Conservation (phyloP, 2,113 vertebrate species). For the Charadrius vociferus region DNA sequence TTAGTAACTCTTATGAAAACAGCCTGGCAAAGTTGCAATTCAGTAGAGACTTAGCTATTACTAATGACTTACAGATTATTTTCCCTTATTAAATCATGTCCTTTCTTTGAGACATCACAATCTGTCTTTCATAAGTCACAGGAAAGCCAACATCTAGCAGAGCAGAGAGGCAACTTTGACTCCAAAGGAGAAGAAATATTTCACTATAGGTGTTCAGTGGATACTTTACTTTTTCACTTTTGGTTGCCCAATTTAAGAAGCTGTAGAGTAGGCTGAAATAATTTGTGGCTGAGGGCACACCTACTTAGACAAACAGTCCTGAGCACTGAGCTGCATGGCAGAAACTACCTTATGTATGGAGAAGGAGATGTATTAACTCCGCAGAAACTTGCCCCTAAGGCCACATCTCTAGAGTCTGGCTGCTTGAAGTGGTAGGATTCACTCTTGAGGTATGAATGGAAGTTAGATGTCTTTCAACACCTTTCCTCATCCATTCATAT, state of each 20-base stretch:
- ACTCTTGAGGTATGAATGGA: neutral
- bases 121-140: neutral
- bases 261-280: neutral
- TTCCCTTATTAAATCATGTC: neutral
- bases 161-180: neutral
- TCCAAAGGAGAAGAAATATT: neutral
- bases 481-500: neutral
- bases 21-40: neutral
- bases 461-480: neutral
- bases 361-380: neutral
- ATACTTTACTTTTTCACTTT: neutral
- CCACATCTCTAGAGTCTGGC: neutral
- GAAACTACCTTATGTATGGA: neutral
- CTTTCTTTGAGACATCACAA: neutral
- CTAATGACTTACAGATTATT: neutral
- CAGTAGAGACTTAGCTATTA: neutral
- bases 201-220: neutral
- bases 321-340: neutral
- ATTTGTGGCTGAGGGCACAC: neutral
- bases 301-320: neutral
- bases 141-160: neutral
- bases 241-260: neutral
- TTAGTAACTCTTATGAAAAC: neutral
- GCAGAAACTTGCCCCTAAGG: neutral
- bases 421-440: neutral